Percentiles rank a stretch among this genome's conserved stretches.
phyloP scores from a whole-genome alignment of 2,888 invertebrate genomes.

The Temnothorax rugatulus region DNA sequence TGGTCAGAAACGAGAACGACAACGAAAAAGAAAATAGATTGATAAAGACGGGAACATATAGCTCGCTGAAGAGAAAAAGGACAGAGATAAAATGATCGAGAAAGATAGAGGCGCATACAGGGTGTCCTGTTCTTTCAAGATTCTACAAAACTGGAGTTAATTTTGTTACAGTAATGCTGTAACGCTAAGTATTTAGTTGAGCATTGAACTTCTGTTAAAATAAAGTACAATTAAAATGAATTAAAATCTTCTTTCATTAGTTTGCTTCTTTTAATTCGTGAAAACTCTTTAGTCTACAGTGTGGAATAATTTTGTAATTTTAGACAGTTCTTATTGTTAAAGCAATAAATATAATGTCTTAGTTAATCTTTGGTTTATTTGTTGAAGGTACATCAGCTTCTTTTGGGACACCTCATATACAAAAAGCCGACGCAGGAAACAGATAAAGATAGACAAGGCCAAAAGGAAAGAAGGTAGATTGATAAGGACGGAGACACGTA shows the following conservation, averaged over 20 bases:
- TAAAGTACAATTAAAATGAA: background rate
- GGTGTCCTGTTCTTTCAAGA: background rate
- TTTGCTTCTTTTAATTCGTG: background rate
- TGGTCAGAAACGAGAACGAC: slow-evolving; percentile 9
- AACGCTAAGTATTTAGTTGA: background rate
- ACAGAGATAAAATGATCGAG: slow-evolving; percentile 4
- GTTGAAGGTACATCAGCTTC: background rate
- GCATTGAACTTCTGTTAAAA: background rate
- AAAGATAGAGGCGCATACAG: background rate
- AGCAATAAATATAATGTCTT: background rate
- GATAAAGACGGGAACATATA: slow-evolving; percentile 3
- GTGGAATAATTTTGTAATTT: background rate
- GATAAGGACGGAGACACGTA: slow-evolving; percentile 54
- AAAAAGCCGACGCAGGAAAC: background rate
- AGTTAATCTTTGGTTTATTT: background rate
- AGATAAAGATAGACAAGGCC: slow-evolving; percentile 10
- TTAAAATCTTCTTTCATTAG: background rate
- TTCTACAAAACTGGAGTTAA: background rate
- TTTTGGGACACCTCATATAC: background rate
- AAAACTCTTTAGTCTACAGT: background rate
- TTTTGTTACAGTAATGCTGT: background rate
- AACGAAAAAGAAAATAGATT: slow-evolving; percentile 18
- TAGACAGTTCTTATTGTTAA: background rate
- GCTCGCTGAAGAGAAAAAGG: background rate
- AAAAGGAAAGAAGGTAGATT: slow-evolving; percentile 10